Percentiles rank a stretch among this genome's conserved stretches.
phyloP scores from a whole-genome alignment of 2,113 vertebrate species.

The Drymodes brunneopygia region DNA sequence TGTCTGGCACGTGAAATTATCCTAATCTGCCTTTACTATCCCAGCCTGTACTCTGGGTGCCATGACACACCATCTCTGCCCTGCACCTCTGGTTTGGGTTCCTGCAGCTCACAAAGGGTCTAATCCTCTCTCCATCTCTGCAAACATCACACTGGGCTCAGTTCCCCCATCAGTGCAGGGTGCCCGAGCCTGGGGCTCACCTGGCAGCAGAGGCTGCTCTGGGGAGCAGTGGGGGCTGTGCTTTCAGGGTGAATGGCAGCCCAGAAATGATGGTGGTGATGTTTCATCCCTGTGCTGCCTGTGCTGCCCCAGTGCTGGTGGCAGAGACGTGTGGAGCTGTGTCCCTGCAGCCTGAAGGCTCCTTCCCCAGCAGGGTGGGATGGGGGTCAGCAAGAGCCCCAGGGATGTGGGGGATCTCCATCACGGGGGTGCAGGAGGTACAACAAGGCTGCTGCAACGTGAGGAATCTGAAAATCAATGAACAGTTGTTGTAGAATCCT shows the following conservation, averaged over 20 bases:
- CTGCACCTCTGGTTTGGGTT: constrained; percentile 17
- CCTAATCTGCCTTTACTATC: constrained; percentile 16
- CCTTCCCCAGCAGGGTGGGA: background rate
- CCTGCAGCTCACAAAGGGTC: background rate
- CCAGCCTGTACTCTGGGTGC: background rate
- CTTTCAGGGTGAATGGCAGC: background rate
- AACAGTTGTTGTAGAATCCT: background rate
- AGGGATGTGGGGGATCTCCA: background rate
- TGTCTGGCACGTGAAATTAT: constrained; percentile 31
- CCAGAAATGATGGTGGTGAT: background rate
- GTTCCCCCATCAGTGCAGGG: background rate
- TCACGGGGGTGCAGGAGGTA: background rate
- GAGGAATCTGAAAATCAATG: background rate
- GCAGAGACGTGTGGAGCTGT: background rate
- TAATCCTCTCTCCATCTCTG: background rate
- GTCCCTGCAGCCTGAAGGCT: background rate
- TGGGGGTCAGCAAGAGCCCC: background rate
- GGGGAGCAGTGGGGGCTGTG: background rate
- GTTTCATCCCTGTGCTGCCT: background rate
- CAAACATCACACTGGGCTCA: background rate
- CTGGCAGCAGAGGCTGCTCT: background rate
- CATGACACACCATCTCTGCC: background rate
- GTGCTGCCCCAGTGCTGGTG: background rate
- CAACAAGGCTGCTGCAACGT: background rate
- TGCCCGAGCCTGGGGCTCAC: background rate